Base-by-base conservation (phyloP, 2,888 invertebrate genomes). In the Lepeophtheirus nordmannii region DNA sequence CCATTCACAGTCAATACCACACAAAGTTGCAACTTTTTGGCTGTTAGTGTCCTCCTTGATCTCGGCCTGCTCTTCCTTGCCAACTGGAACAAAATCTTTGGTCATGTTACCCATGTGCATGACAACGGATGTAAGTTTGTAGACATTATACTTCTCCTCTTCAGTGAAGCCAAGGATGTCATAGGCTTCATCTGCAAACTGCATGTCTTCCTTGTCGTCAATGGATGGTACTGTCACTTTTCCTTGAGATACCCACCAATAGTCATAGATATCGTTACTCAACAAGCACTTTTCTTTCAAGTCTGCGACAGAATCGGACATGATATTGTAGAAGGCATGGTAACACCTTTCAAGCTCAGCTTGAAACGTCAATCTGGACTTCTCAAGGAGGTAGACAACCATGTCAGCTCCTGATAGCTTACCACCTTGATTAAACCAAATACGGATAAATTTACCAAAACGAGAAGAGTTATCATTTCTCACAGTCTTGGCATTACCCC, bases 401-500 rank as follows among this genome's bases (percentile, higher is more conserved):
- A 99, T 98, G 81, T 99, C 98, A 82, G 97, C 96, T 84, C 98
- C 98, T 79, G 98, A 97, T 82, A 98, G 83, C 86, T 98, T 98
- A 80, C 97, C 98, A 80, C 88, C 86, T 73, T 91, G 89, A 72
- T 94, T 96, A 82, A 98, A 98, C 81, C 99, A 98, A 79, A 98
- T 98, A 85, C 98, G 92, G 84, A 98, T 98, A 87, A 98, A 98
- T 88, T 98, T 98, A 87, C 94, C 93, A 89, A 97, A 98, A 86
- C 97, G 93, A 72, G 97, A 97, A 70, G 97, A 97, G 89, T 97
- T 98, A 82, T 97, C 97, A 82, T 98, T 98, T 87, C 97, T 91
- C 80, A 92, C 92, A 77, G 94, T 94, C 86, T 94, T 94, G 77
- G 94, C 94, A 85, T 96, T 94, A 89, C 94, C 94, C 79, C 94